Evolutionary conservation across 2,888 invertebrate species (phyloP), one percentile per base, ranked within the genome.

Genomic region (Micoletzkya japonica): DNA sequence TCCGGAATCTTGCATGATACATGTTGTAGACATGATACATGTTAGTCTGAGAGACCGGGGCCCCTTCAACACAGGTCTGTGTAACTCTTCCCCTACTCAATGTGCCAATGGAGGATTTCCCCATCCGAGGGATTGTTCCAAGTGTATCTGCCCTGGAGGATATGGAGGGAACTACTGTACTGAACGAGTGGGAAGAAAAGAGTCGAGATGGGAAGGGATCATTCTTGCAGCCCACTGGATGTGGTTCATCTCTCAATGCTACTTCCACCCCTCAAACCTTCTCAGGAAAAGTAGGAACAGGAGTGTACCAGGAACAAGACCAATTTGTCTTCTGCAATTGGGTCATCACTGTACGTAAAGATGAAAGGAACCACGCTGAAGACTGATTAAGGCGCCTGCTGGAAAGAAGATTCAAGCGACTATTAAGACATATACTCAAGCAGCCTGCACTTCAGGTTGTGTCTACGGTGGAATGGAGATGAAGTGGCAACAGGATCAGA

Each of bases 61-160:
- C n/a, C n/a, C n/a, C n/a, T n/a, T n/a, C n/a, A n/a, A n/a, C n/a
- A n/a, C n/a, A 78, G 76, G 58, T 10, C 70, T 72, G 2, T 79
- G 79, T 50, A 67, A 74, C 0, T 4, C 72, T 2, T 58, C 50
- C 1, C 56, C 72, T 7, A 75, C 75, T 10, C 72, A 71, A 20
- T 82, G 82, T 64, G 37, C 66, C 63, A 82, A 82, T 70, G 81
- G 82, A 0, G 83, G 82, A 0, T 82, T 78, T 67, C 77, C 76
- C 17, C 74, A 73, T 37, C 79, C 82, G 7, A 60, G 79, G 39
- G 74, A 78, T 63, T 82, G 82, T 61, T 30, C 50, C 7, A 56
- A 52, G 17, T 83, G 83, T 59, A 75, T 81, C 39, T 83, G 83
- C 63, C 83, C 83, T 4, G 73, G 76, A 17, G 82, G 82, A 24